Evolutionary conservation across 2,113 vertebrate species (phyloP).

Genomic region (Opisthocomus hoazin): DNA sequence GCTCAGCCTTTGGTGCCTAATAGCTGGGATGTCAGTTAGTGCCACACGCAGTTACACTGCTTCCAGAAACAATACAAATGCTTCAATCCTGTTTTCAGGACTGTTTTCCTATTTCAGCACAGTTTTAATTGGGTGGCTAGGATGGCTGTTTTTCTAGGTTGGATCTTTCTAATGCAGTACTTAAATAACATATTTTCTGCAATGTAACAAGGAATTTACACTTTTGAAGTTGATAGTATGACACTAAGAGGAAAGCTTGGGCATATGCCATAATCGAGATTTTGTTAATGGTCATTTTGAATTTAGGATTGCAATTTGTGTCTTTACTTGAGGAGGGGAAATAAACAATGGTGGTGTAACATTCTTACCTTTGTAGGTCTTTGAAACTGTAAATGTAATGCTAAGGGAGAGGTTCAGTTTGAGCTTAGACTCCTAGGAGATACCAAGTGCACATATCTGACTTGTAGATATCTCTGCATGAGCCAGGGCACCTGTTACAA

Average conservation of each 20-base stretch:
- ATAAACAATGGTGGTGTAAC: background rate
- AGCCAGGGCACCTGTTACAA: background rate
- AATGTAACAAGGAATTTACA: background rate
- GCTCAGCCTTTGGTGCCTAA: background rate
- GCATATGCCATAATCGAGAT: background rate
- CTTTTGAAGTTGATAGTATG: background rate
- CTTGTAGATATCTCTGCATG: background rate
- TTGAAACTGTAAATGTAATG: background rate
- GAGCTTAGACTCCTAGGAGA: background rate
- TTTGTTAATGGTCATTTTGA: background rate
- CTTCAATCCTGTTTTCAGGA: too few relatives aligned
- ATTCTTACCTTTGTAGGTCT: background rate
- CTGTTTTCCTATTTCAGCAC: too few relatives aligned
- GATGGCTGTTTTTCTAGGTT: background rate
- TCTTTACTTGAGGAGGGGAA: background rate
- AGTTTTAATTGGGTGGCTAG: background rate
- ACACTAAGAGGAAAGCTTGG: background rate
- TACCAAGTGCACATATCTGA: accelerated
- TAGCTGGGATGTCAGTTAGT: background rate
- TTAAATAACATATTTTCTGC: background rate
- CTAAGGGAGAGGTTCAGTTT: background rate
- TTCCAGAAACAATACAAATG: background rate
- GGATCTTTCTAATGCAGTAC: background rate
- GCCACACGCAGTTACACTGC: background rate
- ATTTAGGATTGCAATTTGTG: background rate